Percentiles rank a stretch among this genome's conserved stretches.
Conservation (phyloP, 2,888 invertebrate species). For the Netelia inedita region DNA sequence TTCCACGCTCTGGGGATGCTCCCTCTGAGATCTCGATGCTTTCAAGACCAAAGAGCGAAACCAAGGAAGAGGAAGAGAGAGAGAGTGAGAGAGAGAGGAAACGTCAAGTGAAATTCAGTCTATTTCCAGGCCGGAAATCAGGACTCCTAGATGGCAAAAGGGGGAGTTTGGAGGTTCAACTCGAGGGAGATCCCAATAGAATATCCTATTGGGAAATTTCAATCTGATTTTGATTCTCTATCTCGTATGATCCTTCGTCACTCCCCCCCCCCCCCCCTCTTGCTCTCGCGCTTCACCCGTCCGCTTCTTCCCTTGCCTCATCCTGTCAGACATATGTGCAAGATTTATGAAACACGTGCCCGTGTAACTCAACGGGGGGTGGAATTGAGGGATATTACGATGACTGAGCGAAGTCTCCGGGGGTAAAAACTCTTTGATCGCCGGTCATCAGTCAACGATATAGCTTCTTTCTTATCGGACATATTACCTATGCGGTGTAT, state of each 20-base stretch:
- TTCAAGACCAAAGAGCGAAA: not conserved
- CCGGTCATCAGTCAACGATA: constrained; percentile 22
- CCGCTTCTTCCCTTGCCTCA: too few relatives aligned
- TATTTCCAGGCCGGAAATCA: constrained; percentile 39
- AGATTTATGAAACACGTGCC: constrained; percentile 45
- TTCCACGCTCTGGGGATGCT: not conserved
- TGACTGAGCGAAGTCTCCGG: constrained; percentile 33
- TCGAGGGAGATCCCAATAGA: constrained; percentile 32
- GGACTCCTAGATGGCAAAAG: not conserved
- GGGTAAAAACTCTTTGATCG: constrained; percentile 27
- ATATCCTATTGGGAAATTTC: constrained; percentile 44
- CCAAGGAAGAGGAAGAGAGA: not conserved
- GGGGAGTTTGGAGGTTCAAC: not conserved
- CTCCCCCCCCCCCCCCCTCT: not conserved
- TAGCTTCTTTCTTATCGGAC: constrained; percentile 10
- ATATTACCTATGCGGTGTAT: constrained; percentile 10
- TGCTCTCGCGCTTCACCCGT: not conserved
- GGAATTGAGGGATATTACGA: constrained; percentile 50
- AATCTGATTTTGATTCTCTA: constrained; percentile 54
- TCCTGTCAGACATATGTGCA: constrained; percentile 13
- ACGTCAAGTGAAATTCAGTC: not conserved
- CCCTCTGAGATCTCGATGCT: not conserved
- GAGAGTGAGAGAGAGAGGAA: not conserved
- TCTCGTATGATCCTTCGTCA: constrained; percentile 37
- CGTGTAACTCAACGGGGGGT: constrained; percentile 9